Base-by-base conservation (phyloP, 2,888 invertebrate species). In the Chydorus sphaericus region DNA sequence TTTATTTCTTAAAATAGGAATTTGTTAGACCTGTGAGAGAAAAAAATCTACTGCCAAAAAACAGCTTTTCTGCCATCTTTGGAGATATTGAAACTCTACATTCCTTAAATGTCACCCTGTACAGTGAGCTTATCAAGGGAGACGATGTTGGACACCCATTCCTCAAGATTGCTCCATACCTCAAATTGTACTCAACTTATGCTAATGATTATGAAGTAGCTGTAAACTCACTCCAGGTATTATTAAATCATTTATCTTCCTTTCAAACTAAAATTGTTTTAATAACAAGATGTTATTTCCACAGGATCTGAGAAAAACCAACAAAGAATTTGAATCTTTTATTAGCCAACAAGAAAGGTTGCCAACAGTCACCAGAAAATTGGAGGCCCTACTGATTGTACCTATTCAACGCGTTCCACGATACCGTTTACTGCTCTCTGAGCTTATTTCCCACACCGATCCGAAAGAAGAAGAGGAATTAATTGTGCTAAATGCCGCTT, bases 371-470 rank as follows among this genome's bases (percentile, higher is more conserved):
- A 77, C 77, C 61, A 75, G 74, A 38, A 84, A 83, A 66, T 68
- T 86, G 4, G 79, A 81, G 57, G 79, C 85, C 0, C 70, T 86
- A 38, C 72, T 86, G 61, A 86, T 86, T 61, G 79, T 80, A 3
- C 86, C 86, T 14, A 82, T 87, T 62, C 86, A 87, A 67, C 72
- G 86, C 63, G 76, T 87, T 53, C 86, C 86, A 1, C 75, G 85
- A 51, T 86, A 86, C 66, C 79, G 81, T 63, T 70, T 86, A 44
- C 70, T 86, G 14, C 68, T 86, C 52, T 78, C 80, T 64, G 82
- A 85, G 66, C 75, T 86, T 8, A 63, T 82, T 29, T 71, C 76
- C 28, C 75, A 79, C 60, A 81, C 48, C 4, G 49, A 50, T 3
- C 23, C 49, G 18, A 26, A 14, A 10, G 49, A 56, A 29, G 28